Percentiles rank a stretch among this genome's conserved stretches.
Evolutionary conservation across 2,113 vertebrate genomes (phyloP).

Genomic region (cattle (Bos taurus)): DNA sequence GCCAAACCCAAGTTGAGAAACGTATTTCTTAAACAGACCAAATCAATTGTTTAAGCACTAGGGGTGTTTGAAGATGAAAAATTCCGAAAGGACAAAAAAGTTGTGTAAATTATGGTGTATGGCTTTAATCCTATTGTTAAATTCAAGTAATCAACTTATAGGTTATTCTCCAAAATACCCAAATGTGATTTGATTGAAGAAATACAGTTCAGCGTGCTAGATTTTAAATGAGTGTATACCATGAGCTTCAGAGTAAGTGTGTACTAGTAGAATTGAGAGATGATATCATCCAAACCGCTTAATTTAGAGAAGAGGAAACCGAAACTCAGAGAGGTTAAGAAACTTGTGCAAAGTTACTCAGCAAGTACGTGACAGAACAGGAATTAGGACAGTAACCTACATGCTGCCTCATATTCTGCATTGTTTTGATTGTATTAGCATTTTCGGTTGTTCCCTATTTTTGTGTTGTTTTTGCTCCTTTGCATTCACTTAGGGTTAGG

Average conservation of each 20-base stretch:
- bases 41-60: not conserved
- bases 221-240: not conserved
- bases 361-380: not conserved
- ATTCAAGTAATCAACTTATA: not conserved
- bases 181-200: not conserved
- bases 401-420: not conserved
- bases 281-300: not conserved
- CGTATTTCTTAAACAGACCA: not conserved
- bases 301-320: conserved; percentile 29
- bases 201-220: not conserved
- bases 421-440: not conserved
- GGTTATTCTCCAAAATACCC: not conserved
- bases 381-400: not conserved
- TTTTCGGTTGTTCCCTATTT: not conserved
- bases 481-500: not conserved
- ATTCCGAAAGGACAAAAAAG: not conserved
- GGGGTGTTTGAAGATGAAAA: not conserved
- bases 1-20: conserved; percentile 8
- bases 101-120: not conserved
- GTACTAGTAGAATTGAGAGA: not conserved
- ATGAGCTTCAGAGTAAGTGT: not conserved
- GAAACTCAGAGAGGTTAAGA: conserved; percentile 11
- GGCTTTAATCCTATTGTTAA: not conserved
- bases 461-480: not conserved
- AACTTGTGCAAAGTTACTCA: conserved; percentile 12